A percentile compares a stretch with the other conserved stretches of the same genome.
Conservation (phyloP, 2,888 invertebrate genomes). For the Tuta absoluta region DNA sequence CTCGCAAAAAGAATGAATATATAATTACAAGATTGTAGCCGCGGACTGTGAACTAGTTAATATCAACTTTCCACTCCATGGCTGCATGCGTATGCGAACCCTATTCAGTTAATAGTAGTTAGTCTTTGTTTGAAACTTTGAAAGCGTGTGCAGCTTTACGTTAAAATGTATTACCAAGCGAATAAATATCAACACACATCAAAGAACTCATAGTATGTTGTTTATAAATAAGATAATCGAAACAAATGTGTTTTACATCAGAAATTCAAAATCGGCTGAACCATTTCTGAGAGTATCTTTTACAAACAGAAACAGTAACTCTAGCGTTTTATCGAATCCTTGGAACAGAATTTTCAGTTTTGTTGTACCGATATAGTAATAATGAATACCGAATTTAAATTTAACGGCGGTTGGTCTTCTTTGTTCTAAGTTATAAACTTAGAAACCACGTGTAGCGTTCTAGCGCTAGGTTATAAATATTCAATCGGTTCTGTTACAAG, state of each 20-base stretch:
- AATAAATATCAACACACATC: neutral
- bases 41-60: constrained; percentile 1
- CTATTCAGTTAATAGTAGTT: constrained; percentile 1
- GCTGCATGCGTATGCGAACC: neutral
- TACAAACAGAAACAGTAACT: neutral
- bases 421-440: neutral
- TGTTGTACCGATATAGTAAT: neutral
- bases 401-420: neutral
- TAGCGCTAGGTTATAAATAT: constrained; percentile 13
- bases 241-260: neutral
- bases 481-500: constrained; percentile 10
- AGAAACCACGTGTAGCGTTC: constrained; percentile 3
- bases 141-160: constrained; percentile 9
- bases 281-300: neutral
- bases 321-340: neutral
- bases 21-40: constrained; percentile 16
- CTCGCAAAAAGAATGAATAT: constrained; percentile 21
- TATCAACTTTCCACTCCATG: constrained; percentile 19
- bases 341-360: neutral
- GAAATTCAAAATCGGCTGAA: neutral
- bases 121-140: constrained; percentile 7
- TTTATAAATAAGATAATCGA: constrained; percentile 17
- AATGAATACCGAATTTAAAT: neutral
- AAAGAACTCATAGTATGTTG: constrained; percentile 13
- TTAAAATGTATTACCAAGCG: neutral